Evolutionary conservation across 2,797 vertebrate genomes (phyloP), one percentile per base, ranked within the genome.

Genomic region (Ctenosaura bakeri): DNA sequence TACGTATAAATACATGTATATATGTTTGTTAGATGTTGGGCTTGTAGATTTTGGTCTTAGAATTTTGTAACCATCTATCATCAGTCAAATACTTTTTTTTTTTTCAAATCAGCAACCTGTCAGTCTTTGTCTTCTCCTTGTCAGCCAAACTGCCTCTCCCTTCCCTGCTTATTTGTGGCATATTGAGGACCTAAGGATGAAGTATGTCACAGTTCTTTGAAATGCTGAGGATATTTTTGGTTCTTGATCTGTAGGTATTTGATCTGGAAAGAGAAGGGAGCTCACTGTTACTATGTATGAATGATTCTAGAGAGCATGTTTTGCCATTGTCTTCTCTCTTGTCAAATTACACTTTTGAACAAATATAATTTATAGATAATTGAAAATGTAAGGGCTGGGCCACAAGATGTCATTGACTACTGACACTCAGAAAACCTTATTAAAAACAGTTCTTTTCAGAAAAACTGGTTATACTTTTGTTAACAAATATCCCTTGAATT

Each of bases 401-500:
- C 94, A 93, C 66, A 1, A 74, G 94, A 93, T 93, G 94, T 95
- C 93, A 82, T 92, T 95, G 91, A 82, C 93, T 94, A 92, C 94
- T 88, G 16, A 86, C 94, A 88, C 79, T 91, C 88, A 4, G 64
- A 90, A 93, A 94, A 83, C 7, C n/a, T 81, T 29, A 32, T 69
- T 69, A 69, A 69, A 69, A 69, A 69, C 29, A 32, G 10, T 32
- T 32, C 66, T 69, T 69, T 32, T 91, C 87, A 4, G 69, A 90
- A 93, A 94, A 83, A 3, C 22, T 88, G 6, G 20, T 54, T 87
- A 78, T 38, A 46, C 14, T 59, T 1, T 1, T 4, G 77, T 54
- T 92, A 66, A 4, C 32, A 1, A 4, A 71, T 66, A 73, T 76
- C 10, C 77, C 81, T 82, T 59, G 16, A 82, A 74, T 86, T 79